Conservation (phyloP, 1,140 invertebrate genomes). For the Steinernema khuongi region DNA sequence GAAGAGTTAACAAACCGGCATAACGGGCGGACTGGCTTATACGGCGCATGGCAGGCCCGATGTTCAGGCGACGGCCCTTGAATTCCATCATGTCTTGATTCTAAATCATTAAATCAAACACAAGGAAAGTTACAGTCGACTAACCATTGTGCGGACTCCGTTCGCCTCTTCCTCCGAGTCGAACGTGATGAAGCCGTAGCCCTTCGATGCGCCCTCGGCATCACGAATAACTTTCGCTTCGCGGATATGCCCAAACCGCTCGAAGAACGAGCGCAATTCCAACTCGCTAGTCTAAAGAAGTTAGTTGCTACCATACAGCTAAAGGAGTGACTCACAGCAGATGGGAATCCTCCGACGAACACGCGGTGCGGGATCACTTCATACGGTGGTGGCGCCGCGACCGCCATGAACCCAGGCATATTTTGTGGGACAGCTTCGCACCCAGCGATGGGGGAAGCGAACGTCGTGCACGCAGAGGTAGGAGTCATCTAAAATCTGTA, state of each 20-base stretch:
- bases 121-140: not conserved
- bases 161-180: slow-evolving; percentile 34
- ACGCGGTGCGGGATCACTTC: slow-evolving; percentile 27
- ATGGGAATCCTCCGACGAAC: slow-evolving; percentile 29
- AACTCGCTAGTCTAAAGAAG: slow-evolving; percentile 28
- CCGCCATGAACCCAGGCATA: not conserved
- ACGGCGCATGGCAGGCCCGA: slow-evolving; percentile 29
- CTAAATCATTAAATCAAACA: not conserved
- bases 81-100: slow-evolving; percentile 29
- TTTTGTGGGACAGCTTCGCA: not conserved
- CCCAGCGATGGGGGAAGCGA: not conserved
- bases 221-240: slow-evolving; percentile 29
- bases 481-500: not conserved
- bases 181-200: slow-evolving; percentile 38
- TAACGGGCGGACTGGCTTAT: slow-evolving; percentile 8
- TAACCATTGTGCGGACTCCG: slow-evolving; percentile 19
- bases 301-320: not conserved
- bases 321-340: slow-evolving; percentile 11
- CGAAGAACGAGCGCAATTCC: slow-evolving; percentile 29
- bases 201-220: slow-evolving; percentile 29
- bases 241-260: slow-evolving; percentile 19
- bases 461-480: not conserved
- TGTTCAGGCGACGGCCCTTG: slow-evolving; percentile 20
- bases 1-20: not conserved
- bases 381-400: slow-evolving; percentile 21